A percentile compares a stretch with the other conserved stretches of the same genome.
Evolutionary conservation across 2,113 vertebrate genomes (phyloP).

Genomic region (Saimiri boliviensis): DNA sequence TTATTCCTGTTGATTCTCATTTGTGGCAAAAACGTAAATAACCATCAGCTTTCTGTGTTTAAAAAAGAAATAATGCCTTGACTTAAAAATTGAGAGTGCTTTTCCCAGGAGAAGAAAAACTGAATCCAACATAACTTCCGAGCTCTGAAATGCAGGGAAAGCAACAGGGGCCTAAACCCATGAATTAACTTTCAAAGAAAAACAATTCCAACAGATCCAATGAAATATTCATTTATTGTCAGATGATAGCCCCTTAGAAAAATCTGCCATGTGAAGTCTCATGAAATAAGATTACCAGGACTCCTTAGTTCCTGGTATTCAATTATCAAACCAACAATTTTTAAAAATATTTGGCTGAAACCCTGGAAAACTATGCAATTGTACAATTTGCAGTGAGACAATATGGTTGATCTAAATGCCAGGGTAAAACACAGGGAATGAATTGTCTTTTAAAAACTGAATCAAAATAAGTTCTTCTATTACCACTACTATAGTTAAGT

Average conservation of each 20-base stretch:
- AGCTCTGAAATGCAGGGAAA: background rate
- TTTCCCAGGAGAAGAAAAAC: conserved; percentile 7
- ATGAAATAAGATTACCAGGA: conserved; percentile 36
- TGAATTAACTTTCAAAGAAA: conserved; percentile 57
- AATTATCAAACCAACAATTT: conserved; percentile 4
- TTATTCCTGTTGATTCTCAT: background rate
- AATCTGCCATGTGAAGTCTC: background rate
- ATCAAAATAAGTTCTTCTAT: conserved; percentile 7
- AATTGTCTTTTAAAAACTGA: conserved; percentile 16
- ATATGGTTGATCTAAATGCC: conserved; percentile 7
- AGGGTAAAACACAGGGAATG: background rate
- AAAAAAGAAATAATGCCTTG: background rate
- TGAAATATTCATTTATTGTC: conserved; percentile 62
- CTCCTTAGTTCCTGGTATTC: conserved; percentile 15
- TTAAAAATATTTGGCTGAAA: conserved; percentile 39
- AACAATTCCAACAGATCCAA: conserved; percentile 23
- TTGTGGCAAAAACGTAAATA: background rate
- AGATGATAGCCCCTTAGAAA: conserved; percentile 53
- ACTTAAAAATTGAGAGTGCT: conserved; percentile 19
- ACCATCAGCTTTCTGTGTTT: background rate
- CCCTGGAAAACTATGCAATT: conserved; percentile 47
- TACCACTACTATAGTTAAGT: background rate
- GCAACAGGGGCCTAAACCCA: background rate
- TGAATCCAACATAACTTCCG: background rate
- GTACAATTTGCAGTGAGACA: conserved; percentile 43